These are phyloP conservation scores for Microtus montanus DNA, from an alignment of 2,113 vertebrate genomes.

Conservation along the genomic window DNA sequence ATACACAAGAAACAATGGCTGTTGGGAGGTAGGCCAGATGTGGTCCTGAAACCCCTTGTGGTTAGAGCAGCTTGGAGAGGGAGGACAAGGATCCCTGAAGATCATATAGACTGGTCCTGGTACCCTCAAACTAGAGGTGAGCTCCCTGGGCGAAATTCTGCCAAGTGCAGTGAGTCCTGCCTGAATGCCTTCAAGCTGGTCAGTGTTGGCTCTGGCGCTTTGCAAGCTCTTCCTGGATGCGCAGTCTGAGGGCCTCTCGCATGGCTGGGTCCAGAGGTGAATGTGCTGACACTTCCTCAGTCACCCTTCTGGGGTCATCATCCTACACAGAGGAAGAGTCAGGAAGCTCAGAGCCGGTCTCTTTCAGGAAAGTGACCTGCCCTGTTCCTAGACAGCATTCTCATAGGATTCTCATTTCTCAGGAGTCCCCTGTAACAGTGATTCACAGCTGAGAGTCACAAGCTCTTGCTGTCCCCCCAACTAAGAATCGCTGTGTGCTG, in stretches of 20 bases:
- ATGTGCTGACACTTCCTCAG: slow-evolving; percentile 87
- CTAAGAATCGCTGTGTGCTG: slow-evolving; percentile 9
- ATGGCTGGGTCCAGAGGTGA: slow-evolving; percentile 89
- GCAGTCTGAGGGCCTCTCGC: slow-evolving; percentile 88
- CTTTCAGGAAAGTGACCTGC: slow-evolving; percentile 32
- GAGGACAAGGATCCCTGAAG: neutral
- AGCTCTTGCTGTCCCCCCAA: neutral
- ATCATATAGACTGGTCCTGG: slow-evolving; percentile 6
- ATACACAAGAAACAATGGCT: neutral
- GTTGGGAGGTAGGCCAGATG: neutral
- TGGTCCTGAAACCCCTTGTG: neutral
- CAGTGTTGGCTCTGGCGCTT: slow-evolving; percentile 89
- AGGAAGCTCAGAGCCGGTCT: slow-evolving; percentile 64
- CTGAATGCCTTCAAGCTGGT: slow-evolving; percentile 37
- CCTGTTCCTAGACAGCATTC: slow-evolving; percentile 22
- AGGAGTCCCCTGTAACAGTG: slow-evolving; percentile 34
- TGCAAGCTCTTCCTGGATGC: slow-evolving; percentile 90
- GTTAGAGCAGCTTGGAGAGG: neutral
- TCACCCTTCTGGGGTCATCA: slow-evolving; percentile 90
- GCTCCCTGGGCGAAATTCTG: slow-evolving; percentile 3
- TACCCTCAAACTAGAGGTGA: neutral
- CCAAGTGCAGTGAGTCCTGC: slow-evolving; percentile 26
- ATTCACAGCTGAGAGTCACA: neutral
- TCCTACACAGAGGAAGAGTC: slow-evolving; percentile 84
- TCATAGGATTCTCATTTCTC: slow-evolving; percentile 39